These are phyloP conservation scores for Metacarcinus magister DNA, from an alignment of 2,888 invertebrate genomes.

Conservation along the genomic window DNA sequence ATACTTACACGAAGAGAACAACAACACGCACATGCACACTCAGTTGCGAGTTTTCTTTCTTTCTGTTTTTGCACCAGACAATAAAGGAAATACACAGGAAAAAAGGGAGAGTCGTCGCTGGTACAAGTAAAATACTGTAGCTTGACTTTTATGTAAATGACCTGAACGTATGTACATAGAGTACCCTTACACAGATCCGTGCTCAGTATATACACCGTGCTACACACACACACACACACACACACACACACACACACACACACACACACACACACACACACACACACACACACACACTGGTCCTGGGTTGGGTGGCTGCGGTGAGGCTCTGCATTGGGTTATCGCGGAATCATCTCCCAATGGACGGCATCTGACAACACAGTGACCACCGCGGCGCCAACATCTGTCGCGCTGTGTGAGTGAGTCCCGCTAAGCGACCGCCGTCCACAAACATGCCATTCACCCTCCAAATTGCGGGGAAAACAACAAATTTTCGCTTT, in stretches of 20 bases:
- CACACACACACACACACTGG: not conserved
- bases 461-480: not conserved
- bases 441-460: conserved; percentile 18
- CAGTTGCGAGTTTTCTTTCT: not conserved
- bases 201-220: not conserved
- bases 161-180: not conserved
- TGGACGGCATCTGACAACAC: not conserved
- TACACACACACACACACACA: not conserved
- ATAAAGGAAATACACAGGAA: not conserved
- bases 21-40: conserved; percentile 20
- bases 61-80: not conserved
- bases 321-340: not conserved
- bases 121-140: not conserved
- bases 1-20: not conserved
- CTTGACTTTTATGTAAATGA: not conserved
- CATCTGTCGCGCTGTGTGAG: not conserved
- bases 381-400: not conserved
- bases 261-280: conserved; percentile 12
- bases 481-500: not conserved
- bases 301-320: not conserved
- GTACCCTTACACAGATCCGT: too few species aligned
- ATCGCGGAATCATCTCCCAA: not conserved
- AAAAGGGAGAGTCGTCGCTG: not conserved
- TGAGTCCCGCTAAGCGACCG: not conserved
- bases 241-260: conserved; percentile 40